Evolutionary conservation across 2,888 invertebrate genomes (phyloP).

Genomic region (Selenia dentaria): DNA sequence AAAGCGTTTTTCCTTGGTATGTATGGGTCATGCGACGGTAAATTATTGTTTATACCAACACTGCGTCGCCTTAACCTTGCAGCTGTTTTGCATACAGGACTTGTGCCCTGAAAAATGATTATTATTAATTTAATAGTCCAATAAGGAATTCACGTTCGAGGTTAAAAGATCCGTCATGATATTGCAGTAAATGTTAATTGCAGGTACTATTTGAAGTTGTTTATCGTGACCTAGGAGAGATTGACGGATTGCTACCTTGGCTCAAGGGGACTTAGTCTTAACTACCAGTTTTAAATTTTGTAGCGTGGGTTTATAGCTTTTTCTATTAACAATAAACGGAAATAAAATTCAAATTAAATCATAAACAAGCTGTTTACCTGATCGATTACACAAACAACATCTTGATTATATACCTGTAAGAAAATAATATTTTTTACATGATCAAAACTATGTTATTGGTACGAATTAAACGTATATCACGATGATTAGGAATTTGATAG

Average conservation of each 20-base stretch:
- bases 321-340: not conserved
- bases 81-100: conserved; percentile 50
- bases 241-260: conserved; percentile 5
- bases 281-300: not conserved
- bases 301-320: not conserved
- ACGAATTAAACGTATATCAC: not conserved
- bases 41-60: conserved; percentile 29
- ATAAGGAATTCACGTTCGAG: conserved; percentile 17
- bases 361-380: conserved; percentile 46
- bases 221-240: conserved; percentile 12
- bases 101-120: conserved; percentile 53
- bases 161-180: conserved; percentile 13
- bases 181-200: conserved; percentile 7
- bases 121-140: conserved; percentile 7
- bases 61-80: conserved; percentile 41
- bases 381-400: conserved; percentile 63
- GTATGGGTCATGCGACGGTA: conserved; percentile 68
- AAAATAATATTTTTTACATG: conserved; percentile 8
- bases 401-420: conserved; percentile 68
- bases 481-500: not conserved
- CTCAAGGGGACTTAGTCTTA: conserved; percentile 9
- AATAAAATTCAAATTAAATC: too few species aligned
- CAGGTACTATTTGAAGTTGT: conserved; percentile 1
- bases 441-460: not conserved
- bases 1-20: conserved; percentile 56